Evolutionary conservation across 2,113 vertebrate species (phyloP).

Genomic region (Rhea pennata): DNA sequence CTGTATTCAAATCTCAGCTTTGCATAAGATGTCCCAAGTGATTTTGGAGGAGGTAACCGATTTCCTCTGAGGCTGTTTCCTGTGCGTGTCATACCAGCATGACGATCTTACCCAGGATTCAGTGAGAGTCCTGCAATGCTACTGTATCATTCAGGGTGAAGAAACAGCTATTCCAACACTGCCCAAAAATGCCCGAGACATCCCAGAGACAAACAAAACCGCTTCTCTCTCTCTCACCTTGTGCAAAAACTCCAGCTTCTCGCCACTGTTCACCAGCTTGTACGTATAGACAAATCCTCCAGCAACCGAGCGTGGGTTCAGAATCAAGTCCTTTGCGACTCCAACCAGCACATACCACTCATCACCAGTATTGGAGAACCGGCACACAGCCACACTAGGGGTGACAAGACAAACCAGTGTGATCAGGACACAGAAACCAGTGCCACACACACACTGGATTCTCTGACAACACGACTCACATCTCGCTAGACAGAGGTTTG

Average conservation of each 20-base stretch:
- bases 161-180: not conserved
- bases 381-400: constrained; percentile 91
- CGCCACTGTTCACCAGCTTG: constrained; percentile 87
- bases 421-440: not conserved
- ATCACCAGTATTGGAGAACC: constrained; percentile 90
- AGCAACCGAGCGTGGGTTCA: constrained; percentile 91
- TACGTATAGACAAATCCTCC: constrained; percentile 98
- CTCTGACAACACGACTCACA: not conserved
- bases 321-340: constrained; percentile 94
- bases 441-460: fast-evolving
- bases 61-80: not conserved
- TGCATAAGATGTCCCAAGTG: not conserved
- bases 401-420: not conserved
- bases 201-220: not conserved
- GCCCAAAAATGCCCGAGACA: not conserved
- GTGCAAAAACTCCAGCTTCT: constrained; percentile 97
- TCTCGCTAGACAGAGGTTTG: not conserved
- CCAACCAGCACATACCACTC: constrained; percentile 98
- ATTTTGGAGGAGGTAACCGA: not conserved
- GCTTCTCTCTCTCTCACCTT: constrained; percentile 80
- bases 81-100: not conserved
- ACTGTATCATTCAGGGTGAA: not conserved
- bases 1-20: not conserved
- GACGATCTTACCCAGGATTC: not conserved
- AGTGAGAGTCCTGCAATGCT: not conserved